These are phyloP conservation scores for Chelon auratus DNA, from an alignment of 2,797 vertebrate genomes.

Conservation along the genomic window DNA sequence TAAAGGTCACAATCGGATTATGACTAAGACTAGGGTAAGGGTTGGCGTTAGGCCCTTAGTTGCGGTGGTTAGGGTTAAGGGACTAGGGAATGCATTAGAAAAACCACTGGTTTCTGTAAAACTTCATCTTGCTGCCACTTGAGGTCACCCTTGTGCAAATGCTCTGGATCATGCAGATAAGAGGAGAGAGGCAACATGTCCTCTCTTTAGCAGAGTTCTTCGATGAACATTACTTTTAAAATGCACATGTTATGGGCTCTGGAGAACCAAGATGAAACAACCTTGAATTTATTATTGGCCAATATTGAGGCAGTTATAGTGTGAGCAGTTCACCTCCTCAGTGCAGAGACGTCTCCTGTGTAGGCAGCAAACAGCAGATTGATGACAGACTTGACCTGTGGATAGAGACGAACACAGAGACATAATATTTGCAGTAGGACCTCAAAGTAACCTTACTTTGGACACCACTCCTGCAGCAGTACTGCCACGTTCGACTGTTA, in stretches of 20 bases:
- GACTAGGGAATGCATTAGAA: too few relatives aligned
- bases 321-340: slow-evolving; percentile 88
- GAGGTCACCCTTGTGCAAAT: slow-evolving; percentile 5
- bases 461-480: neutral
- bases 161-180: neutral
- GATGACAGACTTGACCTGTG: slow-evolving; percentile 98
- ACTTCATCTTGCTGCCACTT: slow-evolving; percentile 4
- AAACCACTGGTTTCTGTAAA: neutral
- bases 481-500: neutral
- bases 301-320: neutral
- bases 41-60: too few relatives aligned
- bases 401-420: slow-evolving; percentile 24
- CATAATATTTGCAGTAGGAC: slow-evolving; percentile 15
- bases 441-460: neutral
- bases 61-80: too few relatives aligned
- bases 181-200: too few relatives aligned
- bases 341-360: slow-evolving; percentile 95
- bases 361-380: slow-evolving; percentile 98
- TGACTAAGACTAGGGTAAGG: too few relatives aligned
- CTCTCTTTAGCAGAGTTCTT: too few relatives aligned
- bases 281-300: too few relatives aligned
- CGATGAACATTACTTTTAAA: neutral
- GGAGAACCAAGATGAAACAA: neutral
- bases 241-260: neutral
- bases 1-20: too few relatives aligned